Conservation (phyloP, 2,888 invertebrate species). For the Pantelozetes paolii region DNA sequence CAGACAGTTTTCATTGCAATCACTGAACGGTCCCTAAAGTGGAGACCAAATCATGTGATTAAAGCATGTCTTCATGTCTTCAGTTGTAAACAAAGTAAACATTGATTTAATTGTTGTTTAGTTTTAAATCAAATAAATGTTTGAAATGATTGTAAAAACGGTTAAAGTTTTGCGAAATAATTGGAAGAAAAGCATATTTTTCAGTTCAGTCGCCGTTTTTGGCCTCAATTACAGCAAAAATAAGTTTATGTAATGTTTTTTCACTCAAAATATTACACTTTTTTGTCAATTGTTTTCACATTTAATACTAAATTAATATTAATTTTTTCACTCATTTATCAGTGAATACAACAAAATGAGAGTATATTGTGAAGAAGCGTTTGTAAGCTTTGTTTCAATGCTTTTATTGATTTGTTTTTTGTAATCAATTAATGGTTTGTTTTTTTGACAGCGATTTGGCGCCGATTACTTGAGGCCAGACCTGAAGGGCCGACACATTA, state of each 20-base stretch:
- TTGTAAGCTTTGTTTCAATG: slow-evolving; percentile 48
- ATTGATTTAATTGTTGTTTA: neutral
- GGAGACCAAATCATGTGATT: slow-evolving; percentile 9
- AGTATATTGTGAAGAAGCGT: slow-evolving; percentile 71
- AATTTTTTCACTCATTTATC: slow-evolving; percentile 19
- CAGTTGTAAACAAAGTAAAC: slow-evolving; percentile 12
- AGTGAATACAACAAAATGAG: slow-evolving; percentile 75
- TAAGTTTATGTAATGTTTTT: slow-evolving; percentile 63
- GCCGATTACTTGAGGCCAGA: slow-evolving; percentile 61
- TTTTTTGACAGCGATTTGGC: slow-evolving; percentile 59
- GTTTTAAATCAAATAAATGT: neutral
- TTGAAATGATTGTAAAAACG: slow-evolving; percentile 55
- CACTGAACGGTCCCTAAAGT: neutral
- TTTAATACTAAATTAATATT: neutral
- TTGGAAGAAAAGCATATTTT: slow-evolving; percentile 83
- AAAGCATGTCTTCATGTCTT: slow-evolving; percentile 17
- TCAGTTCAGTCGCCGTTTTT: slow-evolving; percentile 64
- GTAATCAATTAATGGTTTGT: neutral
- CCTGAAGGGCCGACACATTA: slow-evolving; percentile 66
- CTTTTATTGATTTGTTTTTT: neutral
- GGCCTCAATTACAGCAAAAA: slow-evolving; percentile 66
- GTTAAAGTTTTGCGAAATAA: slow-evolving; percentile 68
- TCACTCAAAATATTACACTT: slow-evolving; percentile 50
- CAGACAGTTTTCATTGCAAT: neutral
- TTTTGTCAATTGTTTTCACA: neutral